Evolutionary conservation across 30 jellyfish, hydroid and myxozoan genomes (phyloP), one percentile per base, ranked within the genome.

Genomic region (Aurelia coerulea): DNA sequence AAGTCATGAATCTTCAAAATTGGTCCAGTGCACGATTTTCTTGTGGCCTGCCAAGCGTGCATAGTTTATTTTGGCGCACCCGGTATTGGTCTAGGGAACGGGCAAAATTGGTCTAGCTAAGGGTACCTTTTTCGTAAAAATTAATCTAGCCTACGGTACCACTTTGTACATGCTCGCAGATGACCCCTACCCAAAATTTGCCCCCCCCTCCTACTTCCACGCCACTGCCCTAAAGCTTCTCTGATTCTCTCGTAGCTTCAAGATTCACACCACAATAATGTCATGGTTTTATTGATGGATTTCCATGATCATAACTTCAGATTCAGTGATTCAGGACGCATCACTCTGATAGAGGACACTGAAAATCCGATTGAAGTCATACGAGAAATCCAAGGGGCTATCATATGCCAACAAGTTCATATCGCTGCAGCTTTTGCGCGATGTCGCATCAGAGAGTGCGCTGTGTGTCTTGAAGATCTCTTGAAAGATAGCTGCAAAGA

Each of bases 241-340:
- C 15, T 46, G 15, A 46, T 46, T 14, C 19, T 9, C 46, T 53
- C 65, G 18, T 59, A 90, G 97, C 76, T 90, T 51, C 94, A 90
- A 59, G 91, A 86, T 34, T 53, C 46, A 58, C 93, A 90, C 35
- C 74, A 80, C 46, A 65, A 53, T 34, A 49, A 90, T 31, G 97
- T 90, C 10, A 90, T 81, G 93, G 97, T 90, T 84, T 65, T 90
- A 87, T 85, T 90, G 53, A 74, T 90, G 92, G 97, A 90, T 79
- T 90, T 59, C 88, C 83, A 72, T 67, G 93, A 90, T 18, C 93
- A 90, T 76, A 77, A 65, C 78, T 81, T 75, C 68, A 62, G 94
- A 62, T 90, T 90, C 88, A 90, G 97, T 62, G 97, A 90, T 42
- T 81, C 93, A 3, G 73, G 62, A 33, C 92, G 97, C 54, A 76